A percentile compares a stretch with the other conserved stretches of the same genome.
These are phyloP conservation scores for Subanguina moxae DNA, from an alignment of 1,140 invertebrate genomes.

Conservation along the genomic window DNA sequence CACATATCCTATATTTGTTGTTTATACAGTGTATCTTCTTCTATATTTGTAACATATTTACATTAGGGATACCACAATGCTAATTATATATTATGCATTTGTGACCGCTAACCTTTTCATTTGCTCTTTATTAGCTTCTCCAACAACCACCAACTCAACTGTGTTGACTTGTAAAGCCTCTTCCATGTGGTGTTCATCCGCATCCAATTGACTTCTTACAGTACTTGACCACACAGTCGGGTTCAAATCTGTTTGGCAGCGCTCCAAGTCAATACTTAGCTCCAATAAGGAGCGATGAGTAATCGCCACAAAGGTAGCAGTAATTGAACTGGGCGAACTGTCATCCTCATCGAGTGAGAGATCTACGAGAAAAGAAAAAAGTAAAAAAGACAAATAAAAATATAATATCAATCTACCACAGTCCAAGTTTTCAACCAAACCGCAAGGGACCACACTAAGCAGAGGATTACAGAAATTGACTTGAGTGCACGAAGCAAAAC, in stretches of 20 bases:
- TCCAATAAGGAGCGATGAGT: conserved; percentile 35
- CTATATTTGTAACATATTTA: too few relatives aligned
- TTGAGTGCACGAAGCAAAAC: conserved; percentile 35
- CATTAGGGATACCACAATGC: too few relatives aligned
- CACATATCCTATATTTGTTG: too few relatives aligned
- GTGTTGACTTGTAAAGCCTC: not conserved
- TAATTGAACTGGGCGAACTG: not conserved
- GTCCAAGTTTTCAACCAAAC: not conserved
- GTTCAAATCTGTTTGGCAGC: not conserved
- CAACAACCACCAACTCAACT: too few relatives aligned
- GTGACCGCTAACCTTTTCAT: too few relatives aligned
- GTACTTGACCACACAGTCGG: not conserved
- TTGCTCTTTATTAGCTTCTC: too few relatives aligned
- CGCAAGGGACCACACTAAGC: conserved; percentile 35
- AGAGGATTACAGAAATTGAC: conserved; percentile 23
- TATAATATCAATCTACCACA: not conserved
- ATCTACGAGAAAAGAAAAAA: conserved; percentile 9
- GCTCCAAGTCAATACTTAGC: conserved; percentile 27
- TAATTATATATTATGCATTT: too few relatives aligned
- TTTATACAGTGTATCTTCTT: too few relatives aligned
- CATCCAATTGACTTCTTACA: not conserved
- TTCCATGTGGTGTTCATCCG: not conserved
- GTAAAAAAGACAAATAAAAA: not conserved
- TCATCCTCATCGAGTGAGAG: conserved; percentile 35
- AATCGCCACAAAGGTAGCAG: conserved; percentile 33